These are phyloP conservation scores for Takifugu flavidus DNA, from an alignment of 2,113 vertebrate species.

Conservation along the genomic window DNA sequence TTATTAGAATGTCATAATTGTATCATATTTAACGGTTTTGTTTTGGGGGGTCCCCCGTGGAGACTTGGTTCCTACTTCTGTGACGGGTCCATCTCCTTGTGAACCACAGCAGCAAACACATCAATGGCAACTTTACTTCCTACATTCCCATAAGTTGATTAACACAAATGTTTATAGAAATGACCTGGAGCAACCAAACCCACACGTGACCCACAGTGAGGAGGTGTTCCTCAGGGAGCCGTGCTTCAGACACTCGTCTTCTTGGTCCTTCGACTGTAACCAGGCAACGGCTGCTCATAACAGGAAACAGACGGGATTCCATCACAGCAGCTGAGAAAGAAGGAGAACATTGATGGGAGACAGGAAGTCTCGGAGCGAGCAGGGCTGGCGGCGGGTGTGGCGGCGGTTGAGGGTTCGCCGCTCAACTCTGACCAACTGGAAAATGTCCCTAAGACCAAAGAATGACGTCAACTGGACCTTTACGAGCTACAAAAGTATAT, in stretches of 20 bases:
- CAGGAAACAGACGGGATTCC: slow-evolving; percentile 93
- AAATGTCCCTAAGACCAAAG: neutral
- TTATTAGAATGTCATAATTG: no score
- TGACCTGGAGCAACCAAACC: neutral
- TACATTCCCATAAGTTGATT: no score
- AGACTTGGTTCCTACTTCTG: no score
- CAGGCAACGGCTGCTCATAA: slow-evolving; percentile 86
- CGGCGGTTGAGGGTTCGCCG: slow-evolving; percentile 17
- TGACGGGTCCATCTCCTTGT: no score
- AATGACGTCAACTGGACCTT: no score
- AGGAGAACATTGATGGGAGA: slow-evolving; percentile 78
- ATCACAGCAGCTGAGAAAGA: slow-evolving; percentile 76
- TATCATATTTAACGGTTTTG: no score
- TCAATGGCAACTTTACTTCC: slow-evolving; percentile 12
- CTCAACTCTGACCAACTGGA: slow-evolving; percentile 9
- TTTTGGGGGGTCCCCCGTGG: no score
- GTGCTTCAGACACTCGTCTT: slow-evolving; percentile 39
- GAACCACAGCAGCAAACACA: no score
- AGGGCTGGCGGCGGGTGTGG: slow-evolving; percentile 10
- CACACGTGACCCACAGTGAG: no score
- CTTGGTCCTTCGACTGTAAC: slow-evolving; percentile 73
- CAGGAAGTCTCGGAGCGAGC: slow-evolving; percentile 72
- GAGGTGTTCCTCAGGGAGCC: slow-evolving; percentile 14
- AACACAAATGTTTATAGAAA: slow-evolving; percentile 27
- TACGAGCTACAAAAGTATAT: no score